These are phyloP conservation scores for Leucoraja ocellata DNA, from an alignment of 2,797 vertebrate species.

Conservation along the genomic window DNA sequence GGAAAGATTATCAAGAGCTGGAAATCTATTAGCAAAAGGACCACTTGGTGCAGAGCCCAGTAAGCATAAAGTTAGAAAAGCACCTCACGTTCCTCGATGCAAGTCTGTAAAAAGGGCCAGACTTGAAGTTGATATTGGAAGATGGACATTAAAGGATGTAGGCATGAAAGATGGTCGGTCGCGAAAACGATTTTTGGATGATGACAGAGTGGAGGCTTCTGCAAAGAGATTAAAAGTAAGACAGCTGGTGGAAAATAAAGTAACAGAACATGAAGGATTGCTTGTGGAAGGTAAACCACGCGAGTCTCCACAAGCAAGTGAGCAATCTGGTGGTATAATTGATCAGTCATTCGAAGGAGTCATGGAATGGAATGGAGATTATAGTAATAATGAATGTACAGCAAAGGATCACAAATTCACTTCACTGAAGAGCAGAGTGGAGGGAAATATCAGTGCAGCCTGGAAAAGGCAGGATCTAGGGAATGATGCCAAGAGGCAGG, in stretches of 20 bases:
- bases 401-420: background rate
- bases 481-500: background rate
- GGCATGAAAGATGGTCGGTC: background rate
- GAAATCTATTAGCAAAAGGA: background rate
- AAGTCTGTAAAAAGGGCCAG: background rate
- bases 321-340: background rate
- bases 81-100: too few relatives aligned
- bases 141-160: background rate
- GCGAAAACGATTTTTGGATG: constrained; percentile 46
- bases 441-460: background rate
- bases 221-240: constrained; percentile 46
- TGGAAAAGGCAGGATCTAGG: background rate
- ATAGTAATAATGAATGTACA: background rate
- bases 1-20: background rate
- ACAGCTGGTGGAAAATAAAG: too few relatives aligned
- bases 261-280: background rate
- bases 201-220: constrained; percentile 37
- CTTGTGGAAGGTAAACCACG: too few relatives aligned
- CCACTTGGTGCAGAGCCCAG: background rate
- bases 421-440: background rate
- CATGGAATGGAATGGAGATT: background rate
- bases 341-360: background rate
- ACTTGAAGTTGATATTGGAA: background rate
- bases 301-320: background rate
- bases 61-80: background rate